Conservation (phyloP, 53 echinoderm and acorn worm genomes). For the Stichopus horrens region DNA sequence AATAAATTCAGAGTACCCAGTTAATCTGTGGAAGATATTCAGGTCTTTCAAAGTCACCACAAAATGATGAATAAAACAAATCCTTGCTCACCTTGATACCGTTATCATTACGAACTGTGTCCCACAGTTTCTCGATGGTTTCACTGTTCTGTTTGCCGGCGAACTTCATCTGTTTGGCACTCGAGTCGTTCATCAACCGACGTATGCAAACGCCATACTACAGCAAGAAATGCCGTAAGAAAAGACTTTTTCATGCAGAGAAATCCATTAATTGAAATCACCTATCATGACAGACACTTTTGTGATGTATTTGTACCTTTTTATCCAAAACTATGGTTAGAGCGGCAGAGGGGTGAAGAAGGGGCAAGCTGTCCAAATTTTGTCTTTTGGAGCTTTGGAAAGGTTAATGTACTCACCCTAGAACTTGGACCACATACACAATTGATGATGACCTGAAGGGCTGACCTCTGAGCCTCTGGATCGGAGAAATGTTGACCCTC, state of each 20-base stretch:
- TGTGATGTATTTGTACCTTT: no score
- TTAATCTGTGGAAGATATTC: no score
- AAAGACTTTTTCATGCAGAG: background rate
- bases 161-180: slow-evolving; percentile 57
- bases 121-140: slow-evolving; percentile 79
- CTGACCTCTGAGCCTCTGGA: slow-evolving; percentile 88
- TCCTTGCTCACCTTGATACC: slow-evolving; percentile 80
- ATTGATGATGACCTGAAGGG: slow-evolving; percentile 94
- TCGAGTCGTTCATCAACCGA: slow-evolving; percentile 63
- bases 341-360: no score
- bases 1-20: no score
- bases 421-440: slow-evolving; percentile 91
- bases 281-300: background rate
- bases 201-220: slow-evolving; percentile 86
- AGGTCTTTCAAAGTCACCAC: no score
- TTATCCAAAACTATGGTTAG: no score
- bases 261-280: no score
- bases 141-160: slow-evolving; percentile 63
- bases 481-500: slow-evolving; percentile 83
- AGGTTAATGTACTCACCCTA: slow-evolving; percentile 60
- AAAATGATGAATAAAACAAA: background rate
- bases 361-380: no score
- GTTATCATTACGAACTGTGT: slow-evolving; percentile 80
- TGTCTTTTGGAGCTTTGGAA: no score
- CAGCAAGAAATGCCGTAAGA: background rate